Conservation (phyloP, 2,113 vertebrate species). For the Physeter macrocephalus region DNA sequence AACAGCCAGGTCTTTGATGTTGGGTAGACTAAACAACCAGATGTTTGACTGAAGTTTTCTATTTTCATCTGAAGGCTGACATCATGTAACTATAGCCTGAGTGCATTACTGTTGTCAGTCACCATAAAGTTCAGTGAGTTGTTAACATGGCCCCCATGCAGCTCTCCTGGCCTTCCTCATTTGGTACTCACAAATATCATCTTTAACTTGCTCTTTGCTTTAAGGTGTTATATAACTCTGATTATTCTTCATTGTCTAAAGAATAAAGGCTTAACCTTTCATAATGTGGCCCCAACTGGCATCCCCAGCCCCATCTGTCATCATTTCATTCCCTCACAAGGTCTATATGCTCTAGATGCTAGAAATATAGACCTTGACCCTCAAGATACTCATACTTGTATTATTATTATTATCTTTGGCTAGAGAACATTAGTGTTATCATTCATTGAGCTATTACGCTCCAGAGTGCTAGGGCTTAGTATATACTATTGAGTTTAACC, state of each 20-base stretch:
- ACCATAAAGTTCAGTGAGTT: not conserved
- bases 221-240: not conserved
- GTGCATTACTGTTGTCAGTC: constrained; percentile 16
- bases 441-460: not conserved
- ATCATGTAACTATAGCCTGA: constrained; percentile 38
- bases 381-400: not conserved
- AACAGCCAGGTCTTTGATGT: constrained; percentile 58
- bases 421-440: not conserved
- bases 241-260: not conserved
- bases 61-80: constrained; percentile 51
- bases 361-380: not conserved
- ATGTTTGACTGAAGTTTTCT: constrained; percentile 57
- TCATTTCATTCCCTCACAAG: not conserved
- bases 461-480: not conserved
- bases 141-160: not conserved
- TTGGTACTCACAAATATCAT: not conserved
- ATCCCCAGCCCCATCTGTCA: not conserved
- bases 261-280: constrained; percentile 4
- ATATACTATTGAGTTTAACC: not conserved
- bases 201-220: constrained; percentile 11
- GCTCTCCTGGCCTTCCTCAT: not conserved
- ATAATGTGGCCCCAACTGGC: not conserved
- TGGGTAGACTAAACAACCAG: constrained; percentile 64
- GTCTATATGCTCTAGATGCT: not conserved
- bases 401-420: not conserved